Conservation (phyloP, 2,888 invertebrate genomes). For the Cryptocephalus moraei region DNA sequence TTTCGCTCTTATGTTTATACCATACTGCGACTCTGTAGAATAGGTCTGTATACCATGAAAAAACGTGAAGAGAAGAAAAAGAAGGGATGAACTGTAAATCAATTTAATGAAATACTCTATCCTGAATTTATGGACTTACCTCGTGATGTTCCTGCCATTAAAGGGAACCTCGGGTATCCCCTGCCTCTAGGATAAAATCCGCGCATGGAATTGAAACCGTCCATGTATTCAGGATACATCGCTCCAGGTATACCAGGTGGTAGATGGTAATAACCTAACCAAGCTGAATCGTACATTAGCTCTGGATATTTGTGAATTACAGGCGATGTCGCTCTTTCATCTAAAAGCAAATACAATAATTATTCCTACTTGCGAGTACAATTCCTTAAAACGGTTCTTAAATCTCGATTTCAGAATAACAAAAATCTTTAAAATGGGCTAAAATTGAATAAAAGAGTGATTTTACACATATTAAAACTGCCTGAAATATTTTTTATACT, state of each 20-base stretch:
- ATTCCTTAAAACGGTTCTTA: no score
- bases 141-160: slow-evolving; percentile 23
- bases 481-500: no score
- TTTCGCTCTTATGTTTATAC: no score
- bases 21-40: no score
- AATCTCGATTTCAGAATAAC: no score
- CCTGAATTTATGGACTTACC: slow-evolving; percentile 19
- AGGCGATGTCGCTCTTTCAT: slow-evolving; percentile 6
- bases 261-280: slow-evolving; percentile 12
- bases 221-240: slow-evolving; percentile 7
- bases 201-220: slow-evolving; percentile 6
- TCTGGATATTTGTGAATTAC: slow-evolving; percentile 13
- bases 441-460: no score
- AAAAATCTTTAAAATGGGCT: no score
- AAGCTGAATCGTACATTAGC: slow-evolving; percentile 15
- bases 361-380: no score
- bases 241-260: slow-evolving; percentile 6
- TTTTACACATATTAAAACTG: no score
- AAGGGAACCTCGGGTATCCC: slow-evolving; percentile 17
- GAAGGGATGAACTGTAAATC: no score
- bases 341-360: slow-evolving; percentile 7
- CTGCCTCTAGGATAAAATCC: slow-evolving; percentile 12
- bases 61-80: no score
- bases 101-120: no score
- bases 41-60: neutral